phyloP scores from a whole-genome alignment of 2,797 vertebrate species.

The Glossophaga mutica region DNA sequence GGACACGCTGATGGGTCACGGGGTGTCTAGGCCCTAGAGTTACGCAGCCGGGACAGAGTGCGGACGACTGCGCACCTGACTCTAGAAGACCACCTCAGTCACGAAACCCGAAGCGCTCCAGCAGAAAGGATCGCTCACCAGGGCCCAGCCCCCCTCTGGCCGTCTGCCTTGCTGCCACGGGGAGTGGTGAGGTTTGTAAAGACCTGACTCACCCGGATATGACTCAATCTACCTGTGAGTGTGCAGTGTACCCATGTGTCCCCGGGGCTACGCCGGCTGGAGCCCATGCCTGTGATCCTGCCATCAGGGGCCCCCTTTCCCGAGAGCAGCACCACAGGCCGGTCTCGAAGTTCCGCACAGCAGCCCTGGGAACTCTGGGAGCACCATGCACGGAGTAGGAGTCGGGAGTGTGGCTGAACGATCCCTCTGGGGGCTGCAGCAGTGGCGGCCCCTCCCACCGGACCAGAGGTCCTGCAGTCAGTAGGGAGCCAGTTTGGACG shows the following conservation, averaged over 20 bases:
- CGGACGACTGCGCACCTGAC: fast-evolving
- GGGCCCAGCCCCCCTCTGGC: not conserved
- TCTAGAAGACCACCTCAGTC: not conserved
- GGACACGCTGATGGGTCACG: fast-evolving
- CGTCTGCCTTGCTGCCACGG: not conserved
- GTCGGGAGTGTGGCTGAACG: not conserved
- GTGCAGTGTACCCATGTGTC: no score
- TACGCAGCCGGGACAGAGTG: not conserved
- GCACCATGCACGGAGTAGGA: fast-evolving
- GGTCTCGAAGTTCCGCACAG: not conserved
- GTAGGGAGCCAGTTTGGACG: not conserved
- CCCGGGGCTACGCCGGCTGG: fast-evolving
- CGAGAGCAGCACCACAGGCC: fast-evolving
- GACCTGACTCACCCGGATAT: not conserved
- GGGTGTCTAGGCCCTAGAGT: no score
- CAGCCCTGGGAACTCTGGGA: not conserved
- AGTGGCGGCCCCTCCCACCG: not conserved
- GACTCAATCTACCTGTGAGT: not conserved
- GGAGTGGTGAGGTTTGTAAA: not conserved
- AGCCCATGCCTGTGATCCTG: fast-evolving
- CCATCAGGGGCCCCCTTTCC: not conserved
- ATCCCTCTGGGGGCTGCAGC: not conserved
- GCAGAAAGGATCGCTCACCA: fast-evolving
- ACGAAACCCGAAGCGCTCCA: not conserved
- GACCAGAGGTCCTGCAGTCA: fast-evolving